phyloP scores from a whole-genome alignment of 2,113 vertebrate species.

The Peromyscus californicus region DNA sequence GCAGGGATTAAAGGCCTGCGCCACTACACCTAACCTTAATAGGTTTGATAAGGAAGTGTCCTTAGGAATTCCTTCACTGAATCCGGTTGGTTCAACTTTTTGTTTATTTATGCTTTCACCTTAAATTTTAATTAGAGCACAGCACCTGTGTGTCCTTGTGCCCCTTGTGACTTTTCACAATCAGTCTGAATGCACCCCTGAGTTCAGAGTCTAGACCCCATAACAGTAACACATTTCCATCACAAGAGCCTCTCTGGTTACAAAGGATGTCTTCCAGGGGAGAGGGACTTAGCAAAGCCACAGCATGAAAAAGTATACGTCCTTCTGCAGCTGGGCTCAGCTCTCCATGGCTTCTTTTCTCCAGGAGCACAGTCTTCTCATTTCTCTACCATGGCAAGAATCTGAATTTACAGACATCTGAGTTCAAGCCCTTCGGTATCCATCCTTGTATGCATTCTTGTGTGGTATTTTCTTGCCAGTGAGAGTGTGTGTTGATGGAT shows the following conservation, averaged over 20 bases:
- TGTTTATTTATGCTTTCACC: neutral
- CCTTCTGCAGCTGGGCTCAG: neutral
- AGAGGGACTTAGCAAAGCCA: neutral
- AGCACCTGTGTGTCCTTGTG: neutral
- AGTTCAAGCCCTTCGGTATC: neutral
- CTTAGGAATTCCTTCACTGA: neutral
- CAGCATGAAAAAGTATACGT: rapidly evolving
- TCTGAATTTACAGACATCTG: neutral
- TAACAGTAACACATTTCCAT: neutral
- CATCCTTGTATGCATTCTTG: neutral
- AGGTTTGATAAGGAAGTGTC: neutral
- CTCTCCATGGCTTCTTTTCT: neutral
- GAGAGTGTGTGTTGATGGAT: neutral
- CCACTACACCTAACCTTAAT: neutral
- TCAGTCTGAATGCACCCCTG: neutral
- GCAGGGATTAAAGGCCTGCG: neutral
- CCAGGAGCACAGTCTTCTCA: neutral
- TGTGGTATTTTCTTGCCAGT: conserved; percentile 1
- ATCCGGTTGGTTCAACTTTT: neutral
- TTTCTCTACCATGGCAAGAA: neutral
- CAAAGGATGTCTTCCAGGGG: neutral
- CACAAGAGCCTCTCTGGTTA: neutral
- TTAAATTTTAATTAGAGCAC: neutral
- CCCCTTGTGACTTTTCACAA: neutral
- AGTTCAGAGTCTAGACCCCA: neutral